Conservation (phyloP, 2,113 vertebrate species). For the Mandrillus leucophaeus region DNA sequence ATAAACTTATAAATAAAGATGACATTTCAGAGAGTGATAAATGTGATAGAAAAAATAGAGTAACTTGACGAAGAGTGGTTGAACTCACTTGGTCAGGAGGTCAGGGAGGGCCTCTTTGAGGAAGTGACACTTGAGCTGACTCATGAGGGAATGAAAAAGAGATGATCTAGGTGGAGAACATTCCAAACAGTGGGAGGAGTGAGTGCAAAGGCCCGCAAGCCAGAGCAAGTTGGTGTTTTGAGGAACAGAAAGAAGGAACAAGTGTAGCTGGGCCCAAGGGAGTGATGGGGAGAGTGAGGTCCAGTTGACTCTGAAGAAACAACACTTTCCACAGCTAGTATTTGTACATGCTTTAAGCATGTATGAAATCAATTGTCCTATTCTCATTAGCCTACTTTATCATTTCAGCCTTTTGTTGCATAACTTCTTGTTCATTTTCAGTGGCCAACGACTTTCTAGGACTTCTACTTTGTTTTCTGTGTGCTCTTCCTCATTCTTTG, state of each 20-base stretch:
- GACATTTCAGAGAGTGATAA: neutral
- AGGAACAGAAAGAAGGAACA: neutral
- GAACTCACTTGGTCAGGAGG: neutral
- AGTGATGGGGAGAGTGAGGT: neutral
- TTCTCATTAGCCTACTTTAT: neutral
- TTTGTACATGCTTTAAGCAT: neutral
- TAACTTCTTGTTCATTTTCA: neutral
- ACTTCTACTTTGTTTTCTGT: neutral
- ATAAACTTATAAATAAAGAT: slow-evolving; percentile 18
- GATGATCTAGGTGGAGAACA: neutral
- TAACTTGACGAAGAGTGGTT: neutral
- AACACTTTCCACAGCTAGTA: neutral
- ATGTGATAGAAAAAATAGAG: neutral
- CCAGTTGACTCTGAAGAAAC: neutral
- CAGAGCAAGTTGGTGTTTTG: neutral
- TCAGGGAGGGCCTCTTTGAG: neutral
- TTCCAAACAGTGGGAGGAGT: neutral
- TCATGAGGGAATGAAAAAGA: neutral
- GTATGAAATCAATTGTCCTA: neutral
- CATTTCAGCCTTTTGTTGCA: neutral
- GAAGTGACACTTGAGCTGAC: neutral
- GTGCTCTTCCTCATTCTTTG: neutral
- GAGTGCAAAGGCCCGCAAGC: neutral
- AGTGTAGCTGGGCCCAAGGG: neutral
- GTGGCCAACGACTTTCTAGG: neutral